Evolutionary conservation across 2,113 vertebrate genomes (phyloP), one percentile per base, ranked within the genome.

Genomic region (Corythornis vintsioides): DNA sequence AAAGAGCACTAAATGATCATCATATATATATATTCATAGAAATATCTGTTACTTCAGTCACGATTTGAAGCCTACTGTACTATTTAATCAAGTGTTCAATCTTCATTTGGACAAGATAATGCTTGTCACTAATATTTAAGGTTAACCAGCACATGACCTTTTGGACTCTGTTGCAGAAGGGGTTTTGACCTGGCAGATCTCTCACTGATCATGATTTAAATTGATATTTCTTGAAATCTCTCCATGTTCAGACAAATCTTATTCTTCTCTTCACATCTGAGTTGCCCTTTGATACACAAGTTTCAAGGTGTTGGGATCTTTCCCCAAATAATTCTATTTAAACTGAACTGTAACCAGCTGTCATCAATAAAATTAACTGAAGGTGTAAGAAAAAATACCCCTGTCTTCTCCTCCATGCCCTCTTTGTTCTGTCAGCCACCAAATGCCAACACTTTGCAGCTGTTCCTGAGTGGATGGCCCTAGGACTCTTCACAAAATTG

Each of bases 1-100:
- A 66, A 97, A 70, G 72, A 35, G 72, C 26, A 53, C 33, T 40
- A 53, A 70, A 78, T 57, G 22, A 70, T 72, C 61, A 92, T 63
- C 47, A 63, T 45, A 64, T 21, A 78, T 21, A 78, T 7, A 78
- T 19, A 25, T 50, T 48, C 90, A 42, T 38, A 26, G 40, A 92
- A 93, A 90, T 19, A n/a, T 71, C 89, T 59, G 28, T 53, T 42
- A 87, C 74, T 75, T 90, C 40, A 96, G 40, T 47, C 35, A 83
- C 57, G 48, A 90, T 93, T 91, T 74, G 70, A 91, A 82, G 93
- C 26, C 13, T 29, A 47, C 29, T 77, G 56, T n/a, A 57, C 29
- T 60, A 47, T 35, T 53, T 56, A 40, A 74, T 45, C 35, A 64
- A 75, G 24, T 42, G 72, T 50, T 60, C 29, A 53, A 7, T 3